Evolutionary conservation across 2,797 vertebrate species (phyloP).

Genomic region (Cuniculus paca): DNA sequence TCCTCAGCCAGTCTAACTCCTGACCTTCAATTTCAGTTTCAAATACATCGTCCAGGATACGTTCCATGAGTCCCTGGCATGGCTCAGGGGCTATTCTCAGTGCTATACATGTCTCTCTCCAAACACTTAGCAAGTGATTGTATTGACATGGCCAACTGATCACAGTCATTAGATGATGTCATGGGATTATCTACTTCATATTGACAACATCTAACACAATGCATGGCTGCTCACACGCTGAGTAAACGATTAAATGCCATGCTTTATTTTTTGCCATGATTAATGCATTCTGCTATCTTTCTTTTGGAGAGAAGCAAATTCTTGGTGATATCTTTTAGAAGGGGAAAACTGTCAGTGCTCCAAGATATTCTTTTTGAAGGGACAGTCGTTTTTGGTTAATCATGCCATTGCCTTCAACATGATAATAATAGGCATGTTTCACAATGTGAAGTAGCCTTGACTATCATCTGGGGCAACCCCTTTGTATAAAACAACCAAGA

Average conservation of each 20-base stretch:
- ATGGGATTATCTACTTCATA: not conserved
- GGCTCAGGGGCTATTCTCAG: not conserved
- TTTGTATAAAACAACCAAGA: slow-evolving; percentile 34
- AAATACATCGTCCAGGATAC: not conserved
- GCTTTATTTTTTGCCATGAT: not conserved
- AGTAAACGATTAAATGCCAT: not conserved
- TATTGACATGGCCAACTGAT: not conserved
- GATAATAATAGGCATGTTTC: slow-evolving; percentile 11
- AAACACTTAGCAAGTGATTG: not conserved
- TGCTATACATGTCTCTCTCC: not conserved
- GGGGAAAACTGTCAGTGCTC: not conserved
- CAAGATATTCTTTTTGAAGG: not conserved
- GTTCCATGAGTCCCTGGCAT: not conserved
- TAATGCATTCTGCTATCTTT: not conserved
- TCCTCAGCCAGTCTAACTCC: not conserved
- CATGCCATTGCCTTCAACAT: not conserved
- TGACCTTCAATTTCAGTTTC: not conserved
- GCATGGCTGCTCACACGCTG: not conserved
- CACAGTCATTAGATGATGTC: not conserved
- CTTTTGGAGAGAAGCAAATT: not conserved
- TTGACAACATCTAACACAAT: not conserved
- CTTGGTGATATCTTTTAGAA: not conserved
- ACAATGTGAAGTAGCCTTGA: slow-evolving; percentile 24
- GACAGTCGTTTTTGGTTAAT: slow-evolving; percentile 34
- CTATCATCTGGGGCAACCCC: not conserved